phyloP scores from a whole-genome alignment of 2,888 invertebrate species.

The Clitarchus hookeri region DNA sequence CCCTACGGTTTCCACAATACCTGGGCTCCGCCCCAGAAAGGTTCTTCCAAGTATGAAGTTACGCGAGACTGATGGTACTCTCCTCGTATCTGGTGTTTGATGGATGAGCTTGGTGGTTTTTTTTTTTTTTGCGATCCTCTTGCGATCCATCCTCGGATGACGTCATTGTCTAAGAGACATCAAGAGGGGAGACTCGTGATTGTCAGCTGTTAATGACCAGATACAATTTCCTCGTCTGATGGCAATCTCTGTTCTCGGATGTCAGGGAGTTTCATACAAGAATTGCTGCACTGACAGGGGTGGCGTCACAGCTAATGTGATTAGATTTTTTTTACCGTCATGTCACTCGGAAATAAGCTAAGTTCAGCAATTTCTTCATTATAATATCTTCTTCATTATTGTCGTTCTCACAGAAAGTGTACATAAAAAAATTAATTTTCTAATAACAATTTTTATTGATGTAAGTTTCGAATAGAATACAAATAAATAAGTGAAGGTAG shows the following conservation, averaged over 20 bases:
- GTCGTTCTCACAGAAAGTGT: no score
- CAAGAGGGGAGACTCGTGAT: background rate
- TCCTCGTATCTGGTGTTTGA: background rate
- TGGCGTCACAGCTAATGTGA: no score
- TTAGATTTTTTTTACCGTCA: no score
- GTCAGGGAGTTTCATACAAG: background rate
- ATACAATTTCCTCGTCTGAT: background rate
- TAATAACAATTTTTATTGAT: no score
- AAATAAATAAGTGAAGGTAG: no score
- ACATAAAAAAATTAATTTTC: no score
- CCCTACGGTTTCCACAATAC: no score
- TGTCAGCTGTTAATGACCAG: constrained; percentile 2
- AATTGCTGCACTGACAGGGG: background rate
- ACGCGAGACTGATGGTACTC: background rate
- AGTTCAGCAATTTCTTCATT: no score
- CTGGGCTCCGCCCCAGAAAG: no score
- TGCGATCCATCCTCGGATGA: background rate
- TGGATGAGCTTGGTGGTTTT: background rate
- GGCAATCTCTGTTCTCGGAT: background rate
- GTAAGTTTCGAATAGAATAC: no score
- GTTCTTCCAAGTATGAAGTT: background rate
- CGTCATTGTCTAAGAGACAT: background rate
- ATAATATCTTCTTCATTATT: no score
- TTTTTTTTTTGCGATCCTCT: background rate
- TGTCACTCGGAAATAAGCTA: no score